These are phyloP conservation scores for Triops cancriformis DNA, from an alignment of 1,140 invertebrate genomes.

Conservation along the genomic window DNA sequence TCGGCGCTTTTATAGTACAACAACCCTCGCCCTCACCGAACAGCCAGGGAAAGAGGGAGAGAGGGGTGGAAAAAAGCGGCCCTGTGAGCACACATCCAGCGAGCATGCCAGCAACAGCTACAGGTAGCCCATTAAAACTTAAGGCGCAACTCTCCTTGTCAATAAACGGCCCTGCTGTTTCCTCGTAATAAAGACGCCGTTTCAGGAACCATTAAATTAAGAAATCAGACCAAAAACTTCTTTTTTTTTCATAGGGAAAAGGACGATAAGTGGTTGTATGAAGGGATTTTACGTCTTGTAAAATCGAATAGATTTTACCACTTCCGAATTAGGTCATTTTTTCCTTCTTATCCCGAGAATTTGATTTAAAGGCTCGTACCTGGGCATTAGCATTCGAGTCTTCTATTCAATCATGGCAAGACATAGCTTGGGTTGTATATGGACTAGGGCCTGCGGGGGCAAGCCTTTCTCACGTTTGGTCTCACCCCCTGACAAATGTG, in stretches of 20 bases:
- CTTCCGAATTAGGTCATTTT: background rate
- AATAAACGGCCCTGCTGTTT: background rate
- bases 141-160: constrained; percentile 9
- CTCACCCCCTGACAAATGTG: background rate
- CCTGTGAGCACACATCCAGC: background rate
- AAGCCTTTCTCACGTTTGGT: background rate
- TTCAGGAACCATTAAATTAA: background rate
- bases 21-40: background rate
- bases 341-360: background rate
- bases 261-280: too few species aligned
- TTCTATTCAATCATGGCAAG: too few species aligned
- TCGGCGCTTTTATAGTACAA: background rate
- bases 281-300: background rate
- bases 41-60: background rate
- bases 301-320: background rate
- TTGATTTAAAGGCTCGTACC: background rate
- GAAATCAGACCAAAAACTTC: background rate
- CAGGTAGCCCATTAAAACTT: constrained; percentile 13
- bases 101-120: constrained; percentile 3
- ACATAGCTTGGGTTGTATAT: too few species aligned
- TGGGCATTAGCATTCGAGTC: background rate
- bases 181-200: background rate
- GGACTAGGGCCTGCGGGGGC: background rate
- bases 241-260: background rate
- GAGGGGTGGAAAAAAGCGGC: background rate